Conservation (phyloP, 2,797 vertebrate species). For the Microctenopoma lineatum region DNA sequence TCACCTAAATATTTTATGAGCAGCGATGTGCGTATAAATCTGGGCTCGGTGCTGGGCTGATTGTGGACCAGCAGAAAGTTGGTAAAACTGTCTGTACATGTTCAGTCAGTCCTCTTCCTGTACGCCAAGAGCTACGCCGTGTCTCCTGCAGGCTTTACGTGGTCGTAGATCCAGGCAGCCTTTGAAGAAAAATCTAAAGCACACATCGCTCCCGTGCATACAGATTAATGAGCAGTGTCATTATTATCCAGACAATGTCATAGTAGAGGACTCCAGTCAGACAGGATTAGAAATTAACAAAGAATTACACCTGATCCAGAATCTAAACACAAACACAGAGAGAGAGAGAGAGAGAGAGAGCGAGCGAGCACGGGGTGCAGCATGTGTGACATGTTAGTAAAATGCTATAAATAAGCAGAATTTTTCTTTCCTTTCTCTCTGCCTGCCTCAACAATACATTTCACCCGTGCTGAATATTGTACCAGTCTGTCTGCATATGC, state of each 20-base stretch:
- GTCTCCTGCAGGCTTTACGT: no score
- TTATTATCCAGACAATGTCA: conserved; percentile 44
- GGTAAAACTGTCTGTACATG: neutral
- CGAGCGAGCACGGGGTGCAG: no score
- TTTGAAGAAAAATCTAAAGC: neutral
- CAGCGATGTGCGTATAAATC: conserved; percentile 2
- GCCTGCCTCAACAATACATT: neutral
- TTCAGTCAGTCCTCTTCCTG: no score
- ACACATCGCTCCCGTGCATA: conserved; percentile 7
- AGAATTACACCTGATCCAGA: neutral
- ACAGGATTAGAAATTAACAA: neutral
- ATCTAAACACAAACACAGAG: neutral
- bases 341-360: neutral
- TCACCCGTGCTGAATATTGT: neutral
- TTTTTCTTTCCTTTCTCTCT: accelerated
- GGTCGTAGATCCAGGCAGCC: no score
- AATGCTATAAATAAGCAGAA: neutral
- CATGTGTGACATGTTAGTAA: neutral
- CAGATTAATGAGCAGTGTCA: conserved; percentile 19
- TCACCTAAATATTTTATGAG: conserved; percentile 29
- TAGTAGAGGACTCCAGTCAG: conserved; percentile 14
- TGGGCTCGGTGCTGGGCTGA: neutral
- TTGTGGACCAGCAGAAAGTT: conserved; percentile 33
- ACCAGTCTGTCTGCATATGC: no score
- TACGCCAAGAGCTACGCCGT: no score